Evolutionary conservation across 1,140 invertebrate genomes (phyloP), one percentile per base, ranked within the genome.

Genomic region (Coenobita brevimanus): DNA sequence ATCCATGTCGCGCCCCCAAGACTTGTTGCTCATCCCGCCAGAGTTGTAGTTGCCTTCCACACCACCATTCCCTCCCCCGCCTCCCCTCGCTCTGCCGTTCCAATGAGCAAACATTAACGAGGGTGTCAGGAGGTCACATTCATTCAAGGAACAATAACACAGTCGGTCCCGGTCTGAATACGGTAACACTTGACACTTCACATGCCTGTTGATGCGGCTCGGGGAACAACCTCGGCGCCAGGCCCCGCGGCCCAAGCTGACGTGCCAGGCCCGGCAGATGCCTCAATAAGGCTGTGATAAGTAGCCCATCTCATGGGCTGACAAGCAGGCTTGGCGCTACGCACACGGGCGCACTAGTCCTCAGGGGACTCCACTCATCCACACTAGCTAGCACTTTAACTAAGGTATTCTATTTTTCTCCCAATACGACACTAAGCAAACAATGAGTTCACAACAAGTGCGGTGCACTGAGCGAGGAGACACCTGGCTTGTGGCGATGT

Each of bases 21-120:
- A 62, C 60, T 79, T 87, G 46, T 60, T 69, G 43, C 36, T 79
- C 50, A 27, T n/a, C 46, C 24, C 17, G n/a, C 62, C 43, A 36
- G 8, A 69, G 24, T 38, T 71, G 50, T 62, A 69, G 38, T 62
- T 62, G 36, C 62, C 69, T 24, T 17, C 36, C 0, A 21, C 83
- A 54, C 83, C 82, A 75, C 82, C 69, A 36, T 33, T 57, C 4
- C 73, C 84, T 69, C 75, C 84, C n/a, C 75, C 84, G n/a, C 84
- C 84, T 33, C 84, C 84, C 57, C 84, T 41, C 24, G 24, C 50
- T 38, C 84, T 62, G 50, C 83, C 83, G 84, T 78, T 87, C 84
- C 75, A 80, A 38, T 87, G 73, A 21, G 75, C n/a, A 50, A 79
- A 87, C 84, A 87, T 87, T 60, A 50, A 62, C 82, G n/a, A 38